These are phyloP conservation scores for Pammene aurita DNA, from an alignment of 2,888 invertebrate genomes.

Conservation along the genomic window DNA sequence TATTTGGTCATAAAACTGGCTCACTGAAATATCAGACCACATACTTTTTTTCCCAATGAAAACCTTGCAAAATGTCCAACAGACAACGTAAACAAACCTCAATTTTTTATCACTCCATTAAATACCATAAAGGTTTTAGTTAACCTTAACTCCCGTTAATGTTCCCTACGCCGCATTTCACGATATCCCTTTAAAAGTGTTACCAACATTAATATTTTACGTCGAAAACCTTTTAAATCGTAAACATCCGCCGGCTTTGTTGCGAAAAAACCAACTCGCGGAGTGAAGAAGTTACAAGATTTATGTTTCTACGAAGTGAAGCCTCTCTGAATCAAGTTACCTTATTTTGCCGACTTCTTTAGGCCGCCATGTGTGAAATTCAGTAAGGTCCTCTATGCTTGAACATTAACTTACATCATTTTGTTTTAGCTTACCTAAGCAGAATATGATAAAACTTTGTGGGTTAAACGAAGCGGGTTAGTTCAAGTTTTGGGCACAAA, in stretches of 20 bases:
- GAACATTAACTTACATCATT: background rate
- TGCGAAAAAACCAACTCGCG: conserved; percentile 67
- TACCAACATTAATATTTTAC: conserved; percentile 75
- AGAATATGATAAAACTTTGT: background rate
- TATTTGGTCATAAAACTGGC: too few relatives aligned
- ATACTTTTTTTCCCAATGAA: too few relatives aligned
- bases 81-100: conserved; percentile 7
- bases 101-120: conserved; percentile 22
- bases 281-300: conserved; percentile 74
- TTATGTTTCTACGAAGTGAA: conserved; percentile 66
- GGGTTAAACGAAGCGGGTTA: background rate
- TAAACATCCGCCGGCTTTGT: conserved; percentile 69
- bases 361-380: conserved; percentile 10
- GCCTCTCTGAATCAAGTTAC: conserved; percentile 48
- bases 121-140: conserved; percentile 33
- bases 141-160: conserved; percentile 37
- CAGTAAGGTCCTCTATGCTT: background rate
- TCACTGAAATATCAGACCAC: too few relatives aligned
- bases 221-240: conserved; percentile 79
- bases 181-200: conserved; percentile 55
- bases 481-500: background rate
- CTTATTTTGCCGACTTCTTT: conserved; percentile 25
- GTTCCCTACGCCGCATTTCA: conserved; percentile 29
- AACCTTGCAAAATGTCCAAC: background rate
- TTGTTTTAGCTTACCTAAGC: background rate